These are phyloP conservation scores for Diphyllodes magnificus DNA, from an alignment of 2,113 vertebrate genomes.

Conservation along the genomic window DNA sequence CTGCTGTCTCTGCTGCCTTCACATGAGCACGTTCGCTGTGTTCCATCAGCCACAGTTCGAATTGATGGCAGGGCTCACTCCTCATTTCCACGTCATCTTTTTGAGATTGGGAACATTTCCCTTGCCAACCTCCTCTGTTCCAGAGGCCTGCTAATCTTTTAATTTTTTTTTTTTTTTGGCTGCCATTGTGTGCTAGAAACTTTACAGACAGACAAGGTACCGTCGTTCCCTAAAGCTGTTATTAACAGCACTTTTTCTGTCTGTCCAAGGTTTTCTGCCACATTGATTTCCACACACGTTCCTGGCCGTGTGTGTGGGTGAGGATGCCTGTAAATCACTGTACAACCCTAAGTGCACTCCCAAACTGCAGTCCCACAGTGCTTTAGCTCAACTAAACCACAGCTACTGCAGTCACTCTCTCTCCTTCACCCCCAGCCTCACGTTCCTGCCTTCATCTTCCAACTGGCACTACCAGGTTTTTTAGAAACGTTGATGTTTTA, in stretches of 20 bases:
- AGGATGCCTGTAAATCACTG: background rate
- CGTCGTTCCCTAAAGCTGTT: background rate
- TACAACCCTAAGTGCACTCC: background rate
- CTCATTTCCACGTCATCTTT: slow-evolving; percentile 14
- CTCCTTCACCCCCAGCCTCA: background rate
- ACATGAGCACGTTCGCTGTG: background rate
- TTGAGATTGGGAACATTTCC: background rate
- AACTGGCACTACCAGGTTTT: background rate
- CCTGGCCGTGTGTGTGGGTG: rapidly evolving
- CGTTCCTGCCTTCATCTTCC: background rate
- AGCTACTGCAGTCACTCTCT: background rate
- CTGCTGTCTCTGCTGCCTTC: background rate
- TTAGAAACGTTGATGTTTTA: background rate
- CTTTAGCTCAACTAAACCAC: background rate
- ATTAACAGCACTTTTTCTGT: background rate
- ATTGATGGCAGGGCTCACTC: background rate
- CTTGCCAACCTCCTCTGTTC: background rate
- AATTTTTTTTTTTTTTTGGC: background rate
- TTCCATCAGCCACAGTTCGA: background rate
- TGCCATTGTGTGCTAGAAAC: background rate
- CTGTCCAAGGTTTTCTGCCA: background rate
- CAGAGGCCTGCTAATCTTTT: background rate
- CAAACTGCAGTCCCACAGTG: background rate
- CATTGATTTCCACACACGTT: background rate
- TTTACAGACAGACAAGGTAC: background rate